Conservation (phyloP, 2,888 invertebrate genomes). For the Heliconius charithonia region DNA sequence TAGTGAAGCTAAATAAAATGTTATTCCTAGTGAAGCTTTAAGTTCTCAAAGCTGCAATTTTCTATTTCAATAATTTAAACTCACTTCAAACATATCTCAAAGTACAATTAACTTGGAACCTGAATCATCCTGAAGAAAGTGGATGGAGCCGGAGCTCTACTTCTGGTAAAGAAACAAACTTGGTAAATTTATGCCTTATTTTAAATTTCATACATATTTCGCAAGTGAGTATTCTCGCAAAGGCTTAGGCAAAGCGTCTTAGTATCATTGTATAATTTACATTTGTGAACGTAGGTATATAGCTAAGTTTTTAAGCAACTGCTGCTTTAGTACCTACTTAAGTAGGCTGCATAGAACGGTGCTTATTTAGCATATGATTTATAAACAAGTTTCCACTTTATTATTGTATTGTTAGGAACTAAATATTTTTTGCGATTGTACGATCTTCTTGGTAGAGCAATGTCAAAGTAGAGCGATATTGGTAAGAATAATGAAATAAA, state of each 20-base stretch:
- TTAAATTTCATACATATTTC: conserved; percentile 30
- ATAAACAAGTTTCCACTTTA: background rate
- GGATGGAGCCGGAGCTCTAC: background rate
- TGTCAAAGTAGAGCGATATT: too few species aligned
- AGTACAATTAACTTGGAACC: conserved; percentile 11
- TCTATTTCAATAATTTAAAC: conserved; percentile 3
- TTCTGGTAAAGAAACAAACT: conserved; percentile 10
- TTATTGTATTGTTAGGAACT: background rate
- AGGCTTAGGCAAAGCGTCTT: conserved; percentile 27
- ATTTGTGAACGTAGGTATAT: background rate
- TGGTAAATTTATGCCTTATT: conserved; percentile 29
- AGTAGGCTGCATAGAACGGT: background rate
- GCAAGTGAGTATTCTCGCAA: conserved; percentile 16
- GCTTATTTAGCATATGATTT: background rate
- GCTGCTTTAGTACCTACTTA: conserved; percentile 4
- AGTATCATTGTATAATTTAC: conserved; percentile 20
- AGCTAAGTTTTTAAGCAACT: conserved; percentile 7
- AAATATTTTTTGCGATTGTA: too few species aligned
- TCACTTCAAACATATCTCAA: background rate
- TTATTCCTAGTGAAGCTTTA: too few species aligned
- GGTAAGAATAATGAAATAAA: too few species aligned
- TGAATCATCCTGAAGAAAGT: background rate
- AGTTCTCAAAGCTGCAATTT: background rate
- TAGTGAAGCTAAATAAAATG: too few species aligned
- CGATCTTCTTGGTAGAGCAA: too few species aligned